A percentile compares a stretch with the other conserved stretches of the same genome.
phyloP scores from a whole-genome alignment of 2,888 invertebrate genomes.

The Herminia tarsipennalis region DNA sequence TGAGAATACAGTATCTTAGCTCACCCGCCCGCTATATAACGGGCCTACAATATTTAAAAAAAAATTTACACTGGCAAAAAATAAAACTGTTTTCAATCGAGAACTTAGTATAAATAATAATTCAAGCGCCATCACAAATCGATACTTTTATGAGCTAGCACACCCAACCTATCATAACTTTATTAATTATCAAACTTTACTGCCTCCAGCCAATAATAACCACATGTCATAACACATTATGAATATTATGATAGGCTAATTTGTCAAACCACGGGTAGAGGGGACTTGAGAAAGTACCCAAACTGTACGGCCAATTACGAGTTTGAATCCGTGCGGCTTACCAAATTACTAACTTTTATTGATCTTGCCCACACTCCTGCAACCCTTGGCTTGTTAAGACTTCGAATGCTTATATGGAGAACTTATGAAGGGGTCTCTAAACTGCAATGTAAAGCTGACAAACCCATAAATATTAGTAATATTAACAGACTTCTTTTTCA shows the following conservation, averaged over 20 bases:
- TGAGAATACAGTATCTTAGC: no score
- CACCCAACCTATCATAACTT: constrained; percentile 4
- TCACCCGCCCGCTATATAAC: no score
- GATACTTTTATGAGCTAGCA: constrained; percentile 10
- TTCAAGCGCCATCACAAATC: constrained; percentile 16
- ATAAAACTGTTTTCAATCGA: no score
- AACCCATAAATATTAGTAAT: no score
- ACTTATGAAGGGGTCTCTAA: no score
- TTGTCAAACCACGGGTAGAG: neutral
- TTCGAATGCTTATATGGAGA: no score
- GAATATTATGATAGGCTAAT: neutral
- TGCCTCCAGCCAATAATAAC: neutral
- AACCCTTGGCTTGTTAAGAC: no score
- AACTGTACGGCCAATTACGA: neutral
- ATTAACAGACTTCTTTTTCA: neutral
- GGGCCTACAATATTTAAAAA: no score
- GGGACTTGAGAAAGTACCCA: neutral
- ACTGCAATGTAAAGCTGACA: no score
- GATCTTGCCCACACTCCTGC: no score
- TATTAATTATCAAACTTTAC: constrained; percentile 5
- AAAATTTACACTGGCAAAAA: no score
- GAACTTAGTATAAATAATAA: no score
- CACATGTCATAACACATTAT: neutral
- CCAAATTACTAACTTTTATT: neutral
- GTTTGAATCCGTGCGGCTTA: neutral